phyloP scores from a whole-genome alignment of 2,113 vertebrate genomes.

The Erpornis zantholeuca region DNA sequence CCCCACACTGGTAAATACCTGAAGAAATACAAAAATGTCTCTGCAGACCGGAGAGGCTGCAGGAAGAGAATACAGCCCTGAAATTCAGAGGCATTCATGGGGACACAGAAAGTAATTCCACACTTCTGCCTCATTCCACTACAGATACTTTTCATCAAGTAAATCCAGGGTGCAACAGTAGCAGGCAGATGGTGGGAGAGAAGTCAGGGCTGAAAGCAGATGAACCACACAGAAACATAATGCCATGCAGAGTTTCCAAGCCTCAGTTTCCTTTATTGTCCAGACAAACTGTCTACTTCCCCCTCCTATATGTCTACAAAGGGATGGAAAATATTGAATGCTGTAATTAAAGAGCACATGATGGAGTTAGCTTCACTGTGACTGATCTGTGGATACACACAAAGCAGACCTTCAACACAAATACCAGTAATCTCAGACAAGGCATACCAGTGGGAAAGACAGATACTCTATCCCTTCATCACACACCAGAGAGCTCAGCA shows the following conservation, averaged over 20 bases:
- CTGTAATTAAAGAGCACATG: not conserved
- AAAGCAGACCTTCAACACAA: not conserved
- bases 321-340: constrained; percentile 5
- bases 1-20: not conserved
- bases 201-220: not conserved
- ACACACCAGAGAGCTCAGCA: not conserved
- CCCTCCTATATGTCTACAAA: not conserved
- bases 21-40: not conserved
- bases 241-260: not conserved
- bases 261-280: not conserved
- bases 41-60: not conserved
- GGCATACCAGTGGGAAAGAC: not conserved
- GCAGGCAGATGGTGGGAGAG: not conserved
- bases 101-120: not conserved
- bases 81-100: not conserved
- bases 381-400: not conserved
- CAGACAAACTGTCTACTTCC: not conserved
- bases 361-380: not conserved
- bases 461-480: rapidly evolving
- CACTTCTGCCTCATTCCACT: not conserved
- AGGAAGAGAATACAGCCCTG: not conserved
- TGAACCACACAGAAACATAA: not conserved
- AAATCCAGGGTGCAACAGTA: not conserved
- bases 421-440: not conserved
- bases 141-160: not conserved